These are phyloP conservation scores for Diuraphis noxia DNA, from an alignment of 1,140 invertebrate genomes.

Conservation along the genomic window DNA sequence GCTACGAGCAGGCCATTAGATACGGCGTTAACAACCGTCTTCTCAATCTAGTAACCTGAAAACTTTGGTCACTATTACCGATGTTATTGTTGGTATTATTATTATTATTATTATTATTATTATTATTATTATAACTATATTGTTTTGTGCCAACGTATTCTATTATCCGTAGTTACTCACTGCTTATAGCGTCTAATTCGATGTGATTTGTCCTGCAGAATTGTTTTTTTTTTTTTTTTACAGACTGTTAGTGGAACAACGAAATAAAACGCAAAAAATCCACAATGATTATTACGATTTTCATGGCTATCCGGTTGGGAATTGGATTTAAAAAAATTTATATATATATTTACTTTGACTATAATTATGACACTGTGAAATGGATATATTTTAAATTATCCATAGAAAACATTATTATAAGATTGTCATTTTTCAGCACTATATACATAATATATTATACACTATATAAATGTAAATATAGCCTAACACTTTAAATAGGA, in stretches of 20 bases:
- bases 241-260: background rate
- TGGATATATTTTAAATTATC: background rate
- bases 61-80: conserved; percentile 11
- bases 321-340: background rate
- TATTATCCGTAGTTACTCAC: background rate
- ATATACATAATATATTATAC: no score
- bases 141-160: background rate
- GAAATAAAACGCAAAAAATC: background rate
- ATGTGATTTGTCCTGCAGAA: background rate
- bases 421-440: background rate
- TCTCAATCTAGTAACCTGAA: conserved; percentile 26
- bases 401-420: background rate
- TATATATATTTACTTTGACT: background rate
- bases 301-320: background rate
- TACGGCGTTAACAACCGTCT: conserved; percentile 1
- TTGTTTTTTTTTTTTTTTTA: background rate
- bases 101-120: background rate
- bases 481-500: no score
- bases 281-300: background rate
- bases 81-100: background rate
- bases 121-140: background rate
- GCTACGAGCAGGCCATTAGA: background rate
- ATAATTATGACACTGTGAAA: background rate
- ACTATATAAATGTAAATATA: no score
- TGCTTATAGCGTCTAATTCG: background rate